Conservation (phyloP, 2,113 vertebrate species). For the Oreocharis arfaki region DNA sequence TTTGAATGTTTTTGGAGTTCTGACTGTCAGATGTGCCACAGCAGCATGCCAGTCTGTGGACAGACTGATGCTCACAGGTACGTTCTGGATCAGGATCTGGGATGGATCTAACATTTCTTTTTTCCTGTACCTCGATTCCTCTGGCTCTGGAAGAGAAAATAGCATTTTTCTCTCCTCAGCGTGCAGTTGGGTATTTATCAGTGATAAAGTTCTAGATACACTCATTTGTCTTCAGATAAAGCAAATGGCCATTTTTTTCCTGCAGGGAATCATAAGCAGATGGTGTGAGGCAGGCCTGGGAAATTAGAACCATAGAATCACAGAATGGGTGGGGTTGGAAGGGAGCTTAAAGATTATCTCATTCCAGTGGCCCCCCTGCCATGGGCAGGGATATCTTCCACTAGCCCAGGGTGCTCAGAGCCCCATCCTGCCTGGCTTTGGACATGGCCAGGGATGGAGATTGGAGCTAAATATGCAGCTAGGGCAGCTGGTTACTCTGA, state of each 20-base stretch:
- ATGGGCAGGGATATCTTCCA: not conserved
- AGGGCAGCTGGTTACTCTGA: not conserved
- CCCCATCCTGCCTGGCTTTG: not conserved
- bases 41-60: rapidly evolving
- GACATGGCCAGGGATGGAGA: not conserved
- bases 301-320: not conserved
- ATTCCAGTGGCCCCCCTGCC: not conserved
- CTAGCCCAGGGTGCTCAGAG: not conserved
- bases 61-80: not conserved
- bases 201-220: not conserved
- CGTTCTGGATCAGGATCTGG: not conserved
- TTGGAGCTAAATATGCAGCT: not conserved
- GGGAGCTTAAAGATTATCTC: not conserved
- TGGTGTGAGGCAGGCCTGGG: not conserved
- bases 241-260: not conserved
- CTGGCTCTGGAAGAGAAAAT: not conserved
- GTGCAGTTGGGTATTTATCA: not conserved
- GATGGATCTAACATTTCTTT: not conserved
- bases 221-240: not conserved
- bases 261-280: not conserved
- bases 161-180: not conserved
- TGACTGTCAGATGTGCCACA: not conserved
- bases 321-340: not conserved
- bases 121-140: not conserved
- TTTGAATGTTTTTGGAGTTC: not conserved